Conservation (phyloP, 2,888 invertebrate species). For the Pilophorus perplexus region DNA sequence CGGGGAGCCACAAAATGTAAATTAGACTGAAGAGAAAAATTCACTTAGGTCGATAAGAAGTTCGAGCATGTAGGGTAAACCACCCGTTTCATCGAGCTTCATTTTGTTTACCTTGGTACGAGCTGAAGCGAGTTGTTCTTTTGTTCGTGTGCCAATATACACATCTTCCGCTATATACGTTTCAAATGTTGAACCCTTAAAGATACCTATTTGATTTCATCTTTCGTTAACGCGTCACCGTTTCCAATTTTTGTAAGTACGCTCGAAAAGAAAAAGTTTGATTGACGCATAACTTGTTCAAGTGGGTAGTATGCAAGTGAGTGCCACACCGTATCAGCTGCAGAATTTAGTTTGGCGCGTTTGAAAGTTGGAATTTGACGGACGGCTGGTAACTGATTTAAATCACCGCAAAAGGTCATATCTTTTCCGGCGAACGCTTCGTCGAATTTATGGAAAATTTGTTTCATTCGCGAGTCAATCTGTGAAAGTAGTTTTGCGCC, state of each 20-base stretch:
- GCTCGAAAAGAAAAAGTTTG: slow-evolving; percentile 6
- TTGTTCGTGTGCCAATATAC: background rate
- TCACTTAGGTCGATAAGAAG: too few relatives aligned
- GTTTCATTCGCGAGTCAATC: slow-evolving; percentile 50
- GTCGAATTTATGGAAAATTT: slow-evolving; percentile 47
- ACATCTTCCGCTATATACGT: too few relatives aligned
- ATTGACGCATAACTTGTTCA: slow-evolving; percentile 3
- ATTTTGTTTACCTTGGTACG: slow-evolving; percentile 7
- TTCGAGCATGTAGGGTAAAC: background rate
- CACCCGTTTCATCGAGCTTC: slow-evolving; percentile 6
- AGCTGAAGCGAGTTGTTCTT: slow-evolving; percentile 4
- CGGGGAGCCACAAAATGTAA: too few relatives aligned
- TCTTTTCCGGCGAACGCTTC: slow-evolving; percentile 13
- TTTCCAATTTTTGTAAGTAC: slow-evolving; percentile 1
- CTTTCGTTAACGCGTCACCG: background rate
- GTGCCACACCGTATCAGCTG: slow-evolving; percentile 9
- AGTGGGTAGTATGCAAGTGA: slow-evolving; percentile 7
- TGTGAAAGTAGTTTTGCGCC: slow-evolving; percentile 49
- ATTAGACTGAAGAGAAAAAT: too few relatives aligned
- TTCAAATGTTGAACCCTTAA: background rate
- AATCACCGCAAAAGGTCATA: slow-evolving; percentile 22
- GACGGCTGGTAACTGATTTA: slow-evolving; percentile 8
- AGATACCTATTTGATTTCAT: slow-evolving; percentile 1
- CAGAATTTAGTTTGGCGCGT: background rate
- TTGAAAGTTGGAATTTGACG: slow-evolving; percentile 10